Percentiles rank a stretch among this genome's conserved stretches.
phyloP scores from a whole-genome alignment of 1,140 invertebrate genomes.

The Ceratosolen solmsi region DNA sequence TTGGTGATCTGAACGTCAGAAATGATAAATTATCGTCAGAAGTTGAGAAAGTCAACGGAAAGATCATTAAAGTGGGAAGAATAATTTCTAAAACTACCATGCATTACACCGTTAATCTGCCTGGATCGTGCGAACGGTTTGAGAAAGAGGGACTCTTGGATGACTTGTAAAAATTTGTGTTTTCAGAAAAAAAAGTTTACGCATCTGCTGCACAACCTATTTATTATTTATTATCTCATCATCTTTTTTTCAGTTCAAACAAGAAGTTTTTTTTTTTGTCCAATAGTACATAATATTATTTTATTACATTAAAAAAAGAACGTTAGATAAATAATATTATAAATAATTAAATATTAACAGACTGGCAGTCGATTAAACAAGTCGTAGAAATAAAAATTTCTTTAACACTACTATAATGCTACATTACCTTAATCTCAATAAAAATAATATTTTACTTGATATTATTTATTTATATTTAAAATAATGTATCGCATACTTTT shows the following conservation, averaged over 20 bases:
- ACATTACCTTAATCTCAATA: too few relatives aligned
- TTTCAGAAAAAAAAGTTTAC: conserved; percentile 40
- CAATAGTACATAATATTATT: not conserved
- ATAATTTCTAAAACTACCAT: conserved; percentile 49
- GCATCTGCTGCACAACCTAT: conserved; percentile 40
- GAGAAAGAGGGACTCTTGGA: conserved; percentile 55
- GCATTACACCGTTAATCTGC: conserved; percentile 53
- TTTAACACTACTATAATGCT: too few relatives aligned
- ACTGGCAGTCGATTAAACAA: too few relatives aligned
- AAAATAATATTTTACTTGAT: too few relatives aligned
- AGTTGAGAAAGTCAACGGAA: conserved; percentile 41
- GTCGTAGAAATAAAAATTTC: too few relatives aligned
- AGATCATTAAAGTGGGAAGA: conserved; percentile 54
- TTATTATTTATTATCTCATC: conserved; percentile 36
- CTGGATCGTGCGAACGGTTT: conserved; percentile 56
- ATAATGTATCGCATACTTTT: too few relatives aligned
- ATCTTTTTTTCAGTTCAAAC: conserved; percentile 22
- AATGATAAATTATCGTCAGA: conserved; percentile 35
- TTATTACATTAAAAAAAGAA: not conserved
- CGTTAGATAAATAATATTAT: not conserved
- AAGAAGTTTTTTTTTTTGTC: not conserved
- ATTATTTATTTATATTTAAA: too few relatives aligned
- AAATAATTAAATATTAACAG: not conserved
- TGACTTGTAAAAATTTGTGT: conserved; percentile 47
- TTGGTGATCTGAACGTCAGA: conserved; percentile 28